A percentile compares a stretch with the other conserved stretches of the same genome.
phyloP scores from a whole-genome alignment of 1,140 invertebrate species.

The Achatina immaculata region DNA sequence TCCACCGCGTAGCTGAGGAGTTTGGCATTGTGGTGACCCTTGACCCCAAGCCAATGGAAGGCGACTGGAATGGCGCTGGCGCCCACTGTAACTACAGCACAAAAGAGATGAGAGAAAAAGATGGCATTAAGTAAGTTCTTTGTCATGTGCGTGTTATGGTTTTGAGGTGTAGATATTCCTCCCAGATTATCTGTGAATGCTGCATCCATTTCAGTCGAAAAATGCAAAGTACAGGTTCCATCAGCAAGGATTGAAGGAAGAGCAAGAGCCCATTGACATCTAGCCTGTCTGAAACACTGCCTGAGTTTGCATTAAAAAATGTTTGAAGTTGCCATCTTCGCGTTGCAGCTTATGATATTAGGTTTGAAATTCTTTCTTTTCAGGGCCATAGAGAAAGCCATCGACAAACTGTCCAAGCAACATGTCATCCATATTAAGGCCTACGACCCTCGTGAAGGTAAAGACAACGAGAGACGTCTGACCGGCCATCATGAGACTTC shows the following conservation, averaged over 20 bases:
- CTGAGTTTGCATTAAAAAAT: too few relatives aligned
- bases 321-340: too few relatives aligned
- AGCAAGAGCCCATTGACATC: too few relatives aligned
- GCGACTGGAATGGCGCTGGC: constrained; percentile 93
- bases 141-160: too few relatives aligned
- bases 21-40: constrained; percentile 89
- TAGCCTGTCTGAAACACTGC: too few relatives aligned
- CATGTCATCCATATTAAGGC: constrained; percentile 89
- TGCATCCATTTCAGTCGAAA: too few relatives aligned
- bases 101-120: constrained; percentile 85
- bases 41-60: constrained; percentile 89
- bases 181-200: too few relatives aligned
- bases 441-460: constrained; percentile 82
- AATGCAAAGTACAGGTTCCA: too few relatives aligned
- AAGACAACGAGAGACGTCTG: constrained; percentile 72
- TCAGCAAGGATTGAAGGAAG: too few relatives aligned
- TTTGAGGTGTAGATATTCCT: too few relatives aligned
- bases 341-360: too few relatives aligned
- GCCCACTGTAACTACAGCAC: constrained; percentile 92
- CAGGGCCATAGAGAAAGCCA: constrained; percentile 72
- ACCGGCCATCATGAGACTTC: constrained; percentile 73
- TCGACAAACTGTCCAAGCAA: constrained; percentile 84
- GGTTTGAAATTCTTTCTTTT: constrained; percentile 39
- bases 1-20: constrained; percentile 90
- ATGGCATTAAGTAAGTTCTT: constrained; percentile 77